A percentile compares a stretch with the other conserved stretches of the same genome.
Evolutionary conservation across 2,797 vertebrate species (phyloP).

Genomic region (Cynopterus sphinx): DNA sequence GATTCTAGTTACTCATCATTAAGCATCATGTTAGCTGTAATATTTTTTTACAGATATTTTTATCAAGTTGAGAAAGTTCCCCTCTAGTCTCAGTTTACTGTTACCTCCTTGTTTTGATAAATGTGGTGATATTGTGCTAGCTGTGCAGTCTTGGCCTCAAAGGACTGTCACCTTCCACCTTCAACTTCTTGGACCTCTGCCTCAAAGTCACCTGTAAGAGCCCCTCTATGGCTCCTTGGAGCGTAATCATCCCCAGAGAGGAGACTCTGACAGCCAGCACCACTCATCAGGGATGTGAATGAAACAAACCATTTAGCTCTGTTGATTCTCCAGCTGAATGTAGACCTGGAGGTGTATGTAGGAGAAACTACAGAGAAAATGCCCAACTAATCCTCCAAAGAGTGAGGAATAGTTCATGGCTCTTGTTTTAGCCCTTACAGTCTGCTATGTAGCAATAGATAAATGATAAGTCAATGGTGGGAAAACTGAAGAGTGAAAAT

Average conservation of each 20-base stretch:
- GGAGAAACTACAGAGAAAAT: background rate
- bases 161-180: background rate
- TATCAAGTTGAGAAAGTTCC: background rate
- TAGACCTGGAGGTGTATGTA: background rate
- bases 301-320: background rate
- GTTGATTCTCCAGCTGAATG: background rate
- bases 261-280: background rate
- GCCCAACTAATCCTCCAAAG: background rate
- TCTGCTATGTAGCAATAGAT: background rate
- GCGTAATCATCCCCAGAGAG: rapidly evolving
- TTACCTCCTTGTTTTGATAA: background rate
- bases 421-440: background rate
- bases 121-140: background rate
- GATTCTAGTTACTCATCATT: background rate
- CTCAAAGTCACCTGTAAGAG: background rate
- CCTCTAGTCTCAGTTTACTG: background rate
- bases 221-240: background rate
- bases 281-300: background rate
- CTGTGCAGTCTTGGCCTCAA: background rate
- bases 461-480: rapidly evolving
- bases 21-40: background rate
- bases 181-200: background rate
- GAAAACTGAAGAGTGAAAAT: background rate
- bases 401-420: background rate
- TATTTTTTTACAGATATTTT: background rate